Evolutionary conservation across 2,797 vertebrate species (phyloP), one percentile per base, ranked within the genome.

Genomic region (Microtus obscurus): DNA sequence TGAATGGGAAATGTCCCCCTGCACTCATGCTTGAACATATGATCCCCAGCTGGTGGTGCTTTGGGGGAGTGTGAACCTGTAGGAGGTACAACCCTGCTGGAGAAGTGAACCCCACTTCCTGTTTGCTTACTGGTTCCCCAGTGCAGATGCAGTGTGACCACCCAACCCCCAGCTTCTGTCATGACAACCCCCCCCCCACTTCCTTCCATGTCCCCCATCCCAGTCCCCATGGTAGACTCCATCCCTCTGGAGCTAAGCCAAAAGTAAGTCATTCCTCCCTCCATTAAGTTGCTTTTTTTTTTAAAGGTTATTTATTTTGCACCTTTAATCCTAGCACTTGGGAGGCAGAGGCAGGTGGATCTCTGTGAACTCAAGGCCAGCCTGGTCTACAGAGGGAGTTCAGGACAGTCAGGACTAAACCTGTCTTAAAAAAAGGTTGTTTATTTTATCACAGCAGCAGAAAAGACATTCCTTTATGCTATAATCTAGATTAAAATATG

Each of bases 401-500:
- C 21, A 59, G 56, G 56, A 59, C 56, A 21, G 56, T 56, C 19
- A 59, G 56, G 56, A 23, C 56, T 59, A 59, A 59, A 59, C 56
- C 56, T 59, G 56, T 59, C 56, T 59, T 19, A 59, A 59, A 59
- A 6, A 56, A 56, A 56, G 17, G 19, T 56, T 16, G 53, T 56
- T 56, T 40, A 87, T 73, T 73, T 87, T 56, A 40, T 87, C 67
- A 74, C n/a, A 51, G 45, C 77, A 37, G 40, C 10, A 73, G 67
- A 21, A 87, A 87, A 87, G 27, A 21, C 17, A 16, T 45, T 89
- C 90, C 91, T 97, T 74, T 74, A 89, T 78, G 51, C 31, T 92
- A 83, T 85, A 90, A 73, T 87, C 40, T 17, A 91, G 53, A 74
- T 90, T 89, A 73, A 63, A 83, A 19, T 95, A 40, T 59, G 69